These are phyloP conservation scores for Lycia hirtaria DNA, from an alignment of 2,888 invertebrate species.

Conservation along the genomic window DNA sequence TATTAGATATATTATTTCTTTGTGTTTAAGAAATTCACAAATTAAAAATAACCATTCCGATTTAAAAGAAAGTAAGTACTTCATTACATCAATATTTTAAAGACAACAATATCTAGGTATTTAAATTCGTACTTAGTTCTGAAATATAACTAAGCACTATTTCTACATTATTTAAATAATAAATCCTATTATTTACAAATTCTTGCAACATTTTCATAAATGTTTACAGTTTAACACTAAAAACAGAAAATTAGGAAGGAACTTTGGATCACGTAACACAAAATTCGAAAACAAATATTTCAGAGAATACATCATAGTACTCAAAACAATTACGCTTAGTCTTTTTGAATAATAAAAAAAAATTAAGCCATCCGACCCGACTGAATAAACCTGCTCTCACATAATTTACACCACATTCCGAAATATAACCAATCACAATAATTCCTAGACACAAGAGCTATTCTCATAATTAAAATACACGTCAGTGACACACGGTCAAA, in stretches of 20 bases:
- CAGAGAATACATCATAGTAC: neutral
- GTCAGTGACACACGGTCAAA: slow-evolving; percentile 37
- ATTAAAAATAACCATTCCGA: slow-evolving; percentile 30
- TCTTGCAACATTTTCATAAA: slow-evolving; percentile 22
- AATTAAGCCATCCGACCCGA: neutral
- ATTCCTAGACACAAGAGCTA: slow-evolving; percentile 9
- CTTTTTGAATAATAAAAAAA: slow-evolving; percentile 1
- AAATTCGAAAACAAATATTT: slow-evolving; percentile 41
- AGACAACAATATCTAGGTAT: neutral
- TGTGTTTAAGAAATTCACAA: slow-evolving; percentile 27
- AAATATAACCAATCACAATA: slow-evolving; percentile 24
- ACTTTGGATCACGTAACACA: slow-evolving; percentile 64
- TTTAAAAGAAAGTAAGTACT: neutral
- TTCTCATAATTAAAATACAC: slow-evolving; percentile 23
- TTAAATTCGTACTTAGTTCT: slow-evolving; percentile 2
- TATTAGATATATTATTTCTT: too few species aligned
- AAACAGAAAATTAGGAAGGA: slow-evolving; percentile 67
- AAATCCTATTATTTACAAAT: slow-evolving; percentile 37
- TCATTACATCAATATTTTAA: slow-evolving; percentile 2
- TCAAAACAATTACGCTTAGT: neutral
- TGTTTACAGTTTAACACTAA: slow-evolving; percentile 30
- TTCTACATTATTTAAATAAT: slow-evolving; percentile 36
- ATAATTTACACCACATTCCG: slow-evolving; percentile 3
- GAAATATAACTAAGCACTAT: neutral
- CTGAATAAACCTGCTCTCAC: neutral